Evolutionary conservation across 2,113 vertebrate species (phyloP).

Genomic region (Pagrus major): DNA sequence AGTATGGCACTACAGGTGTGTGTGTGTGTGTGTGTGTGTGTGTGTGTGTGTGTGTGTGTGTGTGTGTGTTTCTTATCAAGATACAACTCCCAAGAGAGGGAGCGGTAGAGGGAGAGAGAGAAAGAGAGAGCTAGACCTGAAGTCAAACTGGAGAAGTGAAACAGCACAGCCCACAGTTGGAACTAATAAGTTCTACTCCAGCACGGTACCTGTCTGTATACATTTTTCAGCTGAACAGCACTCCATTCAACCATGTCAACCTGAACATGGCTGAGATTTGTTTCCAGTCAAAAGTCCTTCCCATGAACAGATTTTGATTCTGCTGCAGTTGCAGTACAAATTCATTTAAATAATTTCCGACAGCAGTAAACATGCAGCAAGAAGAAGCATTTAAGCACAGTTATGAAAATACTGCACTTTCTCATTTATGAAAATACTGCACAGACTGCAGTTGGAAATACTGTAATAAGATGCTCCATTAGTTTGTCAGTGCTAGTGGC

Average conservation of each 20-base stretch:
- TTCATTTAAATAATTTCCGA: neutral
- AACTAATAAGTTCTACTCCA: constrained; percentile 55
- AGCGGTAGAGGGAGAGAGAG: neutral
- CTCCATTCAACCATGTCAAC: constrained; percentile 55
- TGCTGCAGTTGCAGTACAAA: constrained; percentile 6
- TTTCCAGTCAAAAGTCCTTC: constrained; percentile 45
- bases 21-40: constrained; percentile 6
- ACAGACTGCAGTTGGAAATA: constrained; percentile 37
- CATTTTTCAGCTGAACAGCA: constrained; percentile 60
- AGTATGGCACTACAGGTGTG: constrained; percentile 23
- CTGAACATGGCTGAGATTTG: constrained; percentile 59
- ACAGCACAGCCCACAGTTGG: constrained; percentile 52
- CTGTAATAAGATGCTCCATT: constrained; percentile 71
- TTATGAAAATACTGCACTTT: constrained; percentile 14
- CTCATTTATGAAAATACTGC: constrained; percentile 29
- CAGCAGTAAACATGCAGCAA: constrained; percentile 10
- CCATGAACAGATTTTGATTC: neutral
- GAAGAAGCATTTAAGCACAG: neutral
- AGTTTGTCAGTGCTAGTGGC: constrained; percentile 69
- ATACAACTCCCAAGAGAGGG: constrained; percentile 39
- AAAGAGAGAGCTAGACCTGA: neutral
- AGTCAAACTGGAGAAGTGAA: constrained; percentile 48
- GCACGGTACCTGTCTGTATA: constrained; percentile 46
- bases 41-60: neutral
- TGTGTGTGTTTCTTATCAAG: constrained; percentile 58